phyloP scores from a whole-genome alignment of 2,113 vertebrate species.

The Genyomyrus donnyi region DNA sequence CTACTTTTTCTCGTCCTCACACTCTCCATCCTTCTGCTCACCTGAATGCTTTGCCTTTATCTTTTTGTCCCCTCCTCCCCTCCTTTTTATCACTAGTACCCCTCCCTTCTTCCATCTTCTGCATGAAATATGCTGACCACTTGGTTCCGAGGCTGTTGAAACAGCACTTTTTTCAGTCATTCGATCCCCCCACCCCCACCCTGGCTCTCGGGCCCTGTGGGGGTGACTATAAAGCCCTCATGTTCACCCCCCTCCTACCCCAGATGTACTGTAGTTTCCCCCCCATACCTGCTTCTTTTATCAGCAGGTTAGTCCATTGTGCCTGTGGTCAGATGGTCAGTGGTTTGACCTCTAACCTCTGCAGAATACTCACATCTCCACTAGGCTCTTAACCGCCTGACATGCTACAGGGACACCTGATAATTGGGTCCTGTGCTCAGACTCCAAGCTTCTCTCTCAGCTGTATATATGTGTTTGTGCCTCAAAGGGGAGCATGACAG shows the following conservation, averaged over 20 bases:
- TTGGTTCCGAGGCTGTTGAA: conserved; percentile 52
- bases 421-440: background rate
- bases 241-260: background rate
- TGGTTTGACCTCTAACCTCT: background rate
- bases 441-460: background rate
- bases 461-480: background rate
- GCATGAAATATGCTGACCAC: conserved; percentile 48
- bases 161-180: conserved; percentile 44
- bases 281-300: conserved; percentile 30
- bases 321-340: background rate
- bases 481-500: background rate
- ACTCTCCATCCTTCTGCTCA: background rate
- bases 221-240: conserved; percentile 6
- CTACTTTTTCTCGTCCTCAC: background rate
- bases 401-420: background rate
- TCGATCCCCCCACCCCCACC: conserved; percentile 15
- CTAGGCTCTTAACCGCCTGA: background rate
- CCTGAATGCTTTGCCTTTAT: background rate
- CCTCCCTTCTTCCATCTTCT: conserved; percentile 15
- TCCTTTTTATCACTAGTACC: background rate
- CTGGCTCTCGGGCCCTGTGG: background rate
- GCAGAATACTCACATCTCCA: background rate
- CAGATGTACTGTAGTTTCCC: background rate
- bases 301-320: background rate
- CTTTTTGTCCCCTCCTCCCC: background rate